Evolutionary conservation across 2,113 vertebrate species (phyloP).

Genomic region (Xenopus laevis): DNA sequence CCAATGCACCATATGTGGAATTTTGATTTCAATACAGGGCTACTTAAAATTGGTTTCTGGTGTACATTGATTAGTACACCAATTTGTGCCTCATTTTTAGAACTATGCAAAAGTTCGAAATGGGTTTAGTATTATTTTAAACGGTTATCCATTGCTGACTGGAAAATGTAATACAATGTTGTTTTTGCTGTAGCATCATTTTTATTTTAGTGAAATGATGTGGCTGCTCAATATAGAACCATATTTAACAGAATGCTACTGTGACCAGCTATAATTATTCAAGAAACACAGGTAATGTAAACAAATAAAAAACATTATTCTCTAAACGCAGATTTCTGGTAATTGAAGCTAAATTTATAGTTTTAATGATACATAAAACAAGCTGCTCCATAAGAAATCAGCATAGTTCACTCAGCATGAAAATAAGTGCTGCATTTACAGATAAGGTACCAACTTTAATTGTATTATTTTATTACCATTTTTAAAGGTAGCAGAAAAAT

Average conservation of each 20-base stretch:
- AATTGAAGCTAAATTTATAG: constrained; percentile 55
- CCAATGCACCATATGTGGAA: no score
- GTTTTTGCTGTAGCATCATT: no score
- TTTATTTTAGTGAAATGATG: no score
- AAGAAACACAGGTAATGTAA: neutral
- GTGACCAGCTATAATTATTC: neutral
- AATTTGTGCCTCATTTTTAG: no score
- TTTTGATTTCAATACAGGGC: no score
- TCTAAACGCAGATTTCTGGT: constrained; percentile 35
- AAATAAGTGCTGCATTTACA: constrained; percentile 53
- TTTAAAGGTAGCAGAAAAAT: constrained; percentile 46
- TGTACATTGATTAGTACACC: no score
- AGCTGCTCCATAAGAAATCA: constrained; percentile 45
- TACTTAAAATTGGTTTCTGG: no score
- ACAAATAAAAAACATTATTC: neutral
- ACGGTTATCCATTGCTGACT: no score
- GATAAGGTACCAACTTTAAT: constrained; percentile 55
- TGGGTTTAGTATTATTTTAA: no score
- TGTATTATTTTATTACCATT: constrained; percentile 53
- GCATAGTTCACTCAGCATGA: constrained; percentile 38
- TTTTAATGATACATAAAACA: constrained; percentile 39
- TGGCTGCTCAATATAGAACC: no score
- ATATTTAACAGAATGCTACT: neutral
- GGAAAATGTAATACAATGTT: no score
- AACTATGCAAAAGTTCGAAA: no score